Evolutionary conservation across 2,113 vertebrate species (phyloP).

Genomic region (Tupaia chinensis): DNA sequence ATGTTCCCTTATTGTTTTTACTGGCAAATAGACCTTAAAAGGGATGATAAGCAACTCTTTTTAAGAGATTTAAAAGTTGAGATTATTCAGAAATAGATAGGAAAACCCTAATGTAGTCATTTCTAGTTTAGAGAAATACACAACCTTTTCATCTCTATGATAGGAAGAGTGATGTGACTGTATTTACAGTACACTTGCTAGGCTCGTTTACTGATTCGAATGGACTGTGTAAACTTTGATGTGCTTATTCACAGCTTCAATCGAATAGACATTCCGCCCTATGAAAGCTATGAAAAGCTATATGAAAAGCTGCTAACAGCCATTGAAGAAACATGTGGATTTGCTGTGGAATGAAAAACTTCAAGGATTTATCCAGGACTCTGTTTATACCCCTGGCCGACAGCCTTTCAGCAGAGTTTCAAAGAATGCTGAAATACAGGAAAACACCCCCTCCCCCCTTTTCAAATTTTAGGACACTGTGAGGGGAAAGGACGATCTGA

Average conservation of each 20-base stretch:
- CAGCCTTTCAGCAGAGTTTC: slow-evolving; percentile 86
- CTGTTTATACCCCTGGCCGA: slow-evolving; percentile 86
- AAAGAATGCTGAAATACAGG: slow-evolving; percentile 89
- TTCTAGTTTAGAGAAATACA: background rate
- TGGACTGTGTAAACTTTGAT: slow-evolving; percentile 56
- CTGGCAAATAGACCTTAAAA: background rate
- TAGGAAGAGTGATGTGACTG: background rate
- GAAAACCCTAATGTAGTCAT: background rate
- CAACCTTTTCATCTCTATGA: background rate
- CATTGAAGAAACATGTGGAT: slow-evolving; percentile 99
- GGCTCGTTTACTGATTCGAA: background rate
- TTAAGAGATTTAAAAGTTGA: slow-evolving; percentile 11
- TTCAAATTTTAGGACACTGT: slow-evolving; percentile 86
- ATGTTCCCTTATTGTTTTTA: background rate
- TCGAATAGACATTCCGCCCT: slow-evolving; percentile 99
- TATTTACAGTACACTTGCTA: background rate
- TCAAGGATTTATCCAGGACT: slow-evolving; percentile 79
- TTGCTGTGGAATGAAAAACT: slow-evolving; percentile 95
- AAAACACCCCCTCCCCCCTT: slow-evolving; percentile 75
- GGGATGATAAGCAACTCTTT: slow-evolving; percentile 13
- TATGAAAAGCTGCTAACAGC: slow-evolving; percentile 99
- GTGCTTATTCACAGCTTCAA: slow-evolving; percentile 93
- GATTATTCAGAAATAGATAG: slow-evolving; percentile 42
- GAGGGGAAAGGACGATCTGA: slow-evolving; percentile 88
- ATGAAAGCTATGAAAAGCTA: slow-evolving; percentile 98